Conservation (phyloP, 2,888 invertebrate genomes). For the Drosophila kuntzei region DNA sequence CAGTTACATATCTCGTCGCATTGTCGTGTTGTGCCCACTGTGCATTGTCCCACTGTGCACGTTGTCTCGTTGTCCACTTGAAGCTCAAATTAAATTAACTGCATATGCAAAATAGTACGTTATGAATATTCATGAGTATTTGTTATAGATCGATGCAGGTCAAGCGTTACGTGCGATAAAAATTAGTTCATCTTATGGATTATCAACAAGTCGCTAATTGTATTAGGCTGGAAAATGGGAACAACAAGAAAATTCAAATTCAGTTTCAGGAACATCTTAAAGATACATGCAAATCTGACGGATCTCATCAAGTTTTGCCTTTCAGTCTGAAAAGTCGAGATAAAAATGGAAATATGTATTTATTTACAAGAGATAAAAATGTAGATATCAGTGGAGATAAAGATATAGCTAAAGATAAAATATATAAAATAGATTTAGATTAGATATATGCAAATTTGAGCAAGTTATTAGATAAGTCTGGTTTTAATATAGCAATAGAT, state of each 20-base stretch:
- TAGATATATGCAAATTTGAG: not conserved
- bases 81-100: slow-evolving; percentile 53
- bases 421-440: not conserved
- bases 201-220: slow-evolving; percentile 20
- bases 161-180: slow-evolving; percentile 26
- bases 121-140: slow-evolving; percentile 37
- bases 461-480: not conserved
- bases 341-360: not conserved
- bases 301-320: not conserved
- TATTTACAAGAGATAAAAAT: not conserved
- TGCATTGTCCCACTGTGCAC: slow-evolving; percentile 1
- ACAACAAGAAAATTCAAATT: not conserved
- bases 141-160: slow-evolving; percentile 28
- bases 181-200: slow-evolving; percentile 23
- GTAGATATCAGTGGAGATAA: not conserved
- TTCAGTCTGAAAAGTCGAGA: not conserved
- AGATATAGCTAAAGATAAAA: not conserved
- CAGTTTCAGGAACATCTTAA: not conserved
- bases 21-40: slow-evolving; percentile 6
- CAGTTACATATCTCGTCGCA: not conserved
- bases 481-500: not conserved
- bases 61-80: slow-evolving; percentile 10
- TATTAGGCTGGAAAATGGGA: slow-evolving; percentile 1
- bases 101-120: slow-evolving; percentile 37
- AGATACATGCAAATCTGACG: not conserved